Evolutionary conservation across 2,888 invertebrate genomes (phyloP).

Genomic region (Andrena hattorfiana): DNA sequence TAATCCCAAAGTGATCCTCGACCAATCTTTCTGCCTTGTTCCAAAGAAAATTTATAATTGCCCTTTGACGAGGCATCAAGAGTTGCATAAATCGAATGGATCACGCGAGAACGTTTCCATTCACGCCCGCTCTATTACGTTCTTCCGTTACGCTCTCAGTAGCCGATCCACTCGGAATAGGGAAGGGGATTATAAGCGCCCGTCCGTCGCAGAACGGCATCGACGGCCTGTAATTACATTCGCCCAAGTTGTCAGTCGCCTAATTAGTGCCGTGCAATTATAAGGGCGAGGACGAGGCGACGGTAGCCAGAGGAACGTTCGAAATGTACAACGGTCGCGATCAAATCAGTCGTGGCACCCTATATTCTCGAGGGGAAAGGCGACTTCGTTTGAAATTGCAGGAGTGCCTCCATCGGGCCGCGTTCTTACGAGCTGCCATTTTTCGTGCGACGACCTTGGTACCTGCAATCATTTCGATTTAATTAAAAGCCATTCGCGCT

Average conservation of each 20-base stretch:
- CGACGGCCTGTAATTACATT: conserved; percentile 30
- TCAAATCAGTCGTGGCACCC: background rate
- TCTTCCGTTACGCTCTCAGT: background rate
- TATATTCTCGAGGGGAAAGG: background rate
- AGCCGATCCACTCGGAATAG: background rate
- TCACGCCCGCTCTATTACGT: background rate
- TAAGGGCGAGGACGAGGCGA: background rate
- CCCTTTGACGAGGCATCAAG: background rate
- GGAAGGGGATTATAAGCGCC: conserved; percentile 29
- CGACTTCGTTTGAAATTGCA: conserved; percentile 60
- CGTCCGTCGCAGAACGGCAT: background rate
- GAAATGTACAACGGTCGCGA: background rate
- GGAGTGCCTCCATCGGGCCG: conserved; percentile 66
- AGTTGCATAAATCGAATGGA: background rate
- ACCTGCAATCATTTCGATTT: background rate
- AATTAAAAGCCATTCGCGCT: conserved; percentile 9
- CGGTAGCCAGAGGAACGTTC: background rate
- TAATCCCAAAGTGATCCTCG: background rate
- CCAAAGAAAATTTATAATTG: conserved; percentile 5
- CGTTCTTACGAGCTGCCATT: background rate
- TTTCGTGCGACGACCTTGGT: background rate
- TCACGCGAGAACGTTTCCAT: background rate
- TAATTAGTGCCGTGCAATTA: conserved; percentile 38
- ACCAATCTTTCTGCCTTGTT: background rate
- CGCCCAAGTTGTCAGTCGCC: conserved; percentile 11